phyloP scores from a whole-genome alignment of 2,113 vertebrate species.

The Podarcis muralis region DNA sequence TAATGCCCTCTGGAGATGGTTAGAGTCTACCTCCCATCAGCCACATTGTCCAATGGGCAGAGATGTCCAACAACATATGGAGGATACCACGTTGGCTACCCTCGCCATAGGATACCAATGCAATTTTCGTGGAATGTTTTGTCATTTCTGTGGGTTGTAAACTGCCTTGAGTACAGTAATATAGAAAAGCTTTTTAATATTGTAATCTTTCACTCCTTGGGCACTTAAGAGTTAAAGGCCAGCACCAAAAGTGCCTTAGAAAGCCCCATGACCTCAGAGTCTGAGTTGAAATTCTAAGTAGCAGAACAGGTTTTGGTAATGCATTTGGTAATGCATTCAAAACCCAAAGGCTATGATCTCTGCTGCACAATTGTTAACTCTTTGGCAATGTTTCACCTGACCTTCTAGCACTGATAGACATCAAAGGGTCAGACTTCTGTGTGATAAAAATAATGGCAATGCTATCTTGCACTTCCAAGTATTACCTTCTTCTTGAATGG shows the following conservation, averaged over 20 bases:
- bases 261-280: conserved; percentile 6
- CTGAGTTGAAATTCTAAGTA: conserved; percentile 9
- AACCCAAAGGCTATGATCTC: conserved; percentile 3
- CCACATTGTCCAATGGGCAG: too few species aligned
- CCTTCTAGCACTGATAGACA: conserved; percentile 17
- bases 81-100: too few species aligned
- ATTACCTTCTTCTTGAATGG: not conserved
- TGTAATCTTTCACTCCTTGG: not conserved
- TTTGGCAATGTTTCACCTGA: conserved; percentile 33
- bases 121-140: not conserved
- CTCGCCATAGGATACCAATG: not conserved
- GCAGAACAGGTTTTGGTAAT: conserved; percentile 21
- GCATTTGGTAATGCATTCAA: not conserved
- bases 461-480: conserved; percentile 13
- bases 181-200: not conserved
- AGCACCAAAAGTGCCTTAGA: not conserved
- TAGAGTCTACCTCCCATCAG: too few species aligned
- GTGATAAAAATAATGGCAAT: not conserved
- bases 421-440: conserved; percentile 4
- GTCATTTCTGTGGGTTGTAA: not conserved
- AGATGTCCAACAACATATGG: too few species aligned
- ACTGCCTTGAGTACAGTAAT: not conserved
- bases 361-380: conserved; percentile 24
- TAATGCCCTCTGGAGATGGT: too few species aligned
- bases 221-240: conserved; percentile 16